phyloP scores from a whole-genome alignment of 2,113 vertebrate genomes.

The Bagarius yarrelli region DNA sequence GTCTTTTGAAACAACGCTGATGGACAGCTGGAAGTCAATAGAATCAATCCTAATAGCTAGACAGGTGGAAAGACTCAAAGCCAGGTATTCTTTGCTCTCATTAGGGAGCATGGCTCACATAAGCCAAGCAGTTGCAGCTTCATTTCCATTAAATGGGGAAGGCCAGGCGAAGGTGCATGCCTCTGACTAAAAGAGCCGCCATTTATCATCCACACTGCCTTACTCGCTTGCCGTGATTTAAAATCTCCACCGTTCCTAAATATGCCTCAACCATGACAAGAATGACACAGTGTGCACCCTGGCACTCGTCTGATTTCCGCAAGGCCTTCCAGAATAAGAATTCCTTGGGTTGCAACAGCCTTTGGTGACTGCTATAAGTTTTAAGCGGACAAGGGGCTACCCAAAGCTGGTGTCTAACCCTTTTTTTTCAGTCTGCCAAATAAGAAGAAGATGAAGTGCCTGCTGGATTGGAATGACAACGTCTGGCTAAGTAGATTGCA shows the following conservation, averaged over 20 bases:
- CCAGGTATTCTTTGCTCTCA: constrained; percentile 50
- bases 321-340: constrained; percentile 16
- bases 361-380: constrained; percentile 4
- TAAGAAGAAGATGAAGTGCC: constrained; percentile 63
- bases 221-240: constrained; percentile 58
- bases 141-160: constrained; percentile 59
- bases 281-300: constrained; percentile 10
- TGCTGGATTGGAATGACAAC: constrained; percentile 66
- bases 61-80: constrained; percentile 61
- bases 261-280: constrained; percentile 21
- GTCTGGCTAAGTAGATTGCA: constrained; percentile 65
- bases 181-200: constrained; percentile 40
- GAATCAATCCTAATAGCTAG: constrained; percentile 71
- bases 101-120: constrained; percentile 54
- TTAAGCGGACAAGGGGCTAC: constrained; percentile 49
- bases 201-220: constrained; percentile 45
- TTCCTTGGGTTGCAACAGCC: constrained; percentile 9
- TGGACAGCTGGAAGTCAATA: constrained; percentile 54
- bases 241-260: constrained; percentile 36
- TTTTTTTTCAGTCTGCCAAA: constrained; percentile 50
- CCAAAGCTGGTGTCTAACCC: constrained; percentile 53
- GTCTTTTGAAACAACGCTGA: constrained; percentile 58
- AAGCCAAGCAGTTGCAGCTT: constrained; percentile 53
- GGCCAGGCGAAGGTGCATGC: constrained; percentile 40
- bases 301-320: constrained; percentile 17